These are phyloP conservation scores for Hyaena hyaena DNA, from an alignment of 2,113 vertebrate genomes.

Conservation along the genomic window DNA sequence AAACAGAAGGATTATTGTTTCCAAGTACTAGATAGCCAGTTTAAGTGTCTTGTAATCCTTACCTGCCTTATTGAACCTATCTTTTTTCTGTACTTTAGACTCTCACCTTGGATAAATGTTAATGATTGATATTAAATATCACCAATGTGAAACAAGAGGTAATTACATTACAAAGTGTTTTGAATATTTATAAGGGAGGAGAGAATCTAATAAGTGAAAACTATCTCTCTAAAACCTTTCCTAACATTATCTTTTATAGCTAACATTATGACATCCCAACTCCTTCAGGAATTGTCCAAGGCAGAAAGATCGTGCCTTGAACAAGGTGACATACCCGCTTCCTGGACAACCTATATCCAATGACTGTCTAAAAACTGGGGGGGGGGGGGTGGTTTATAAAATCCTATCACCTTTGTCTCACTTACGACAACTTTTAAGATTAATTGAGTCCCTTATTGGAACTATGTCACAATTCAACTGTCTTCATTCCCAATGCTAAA, in stretches of 20 bases:
- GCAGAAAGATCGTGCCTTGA: neutral
- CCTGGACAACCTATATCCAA: neutral
- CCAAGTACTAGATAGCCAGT: neutral
- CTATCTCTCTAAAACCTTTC: neutral
- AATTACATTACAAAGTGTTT: neutral
- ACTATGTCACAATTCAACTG: neutral
- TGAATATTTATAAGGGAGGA: neutral
- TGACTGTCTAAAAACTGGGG: neutral
- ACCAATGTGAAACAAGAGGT: neutral
- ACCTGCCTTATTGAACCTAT: neutral
- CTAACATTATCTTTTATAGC: neutral
- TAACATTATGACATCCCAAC: neutral
- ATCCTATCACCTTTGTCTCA: neutral
- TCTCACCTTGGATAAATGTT: neutral
- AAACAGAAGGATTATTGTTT: neutral
- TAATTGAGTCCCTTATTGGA: neutral
- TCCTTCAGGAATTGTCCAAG: neutral
- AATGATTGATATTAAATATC: neutral
- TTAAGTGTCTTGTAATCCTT: neutral
- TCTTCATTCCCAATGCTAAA: neutral
- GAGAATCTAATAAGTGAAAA: neutral
- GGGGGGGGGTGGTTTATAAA: neutral
- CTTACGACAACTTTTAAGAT: neutral
- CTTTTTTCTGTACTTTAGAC: neutral
- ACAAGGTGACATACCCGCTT: neutral